These are phyloP conservation scores for Dicrostonyx torquatus DNA, from an alignment of 2,797 vertebrate genomes.

Conservation along the genomic window DNA sequence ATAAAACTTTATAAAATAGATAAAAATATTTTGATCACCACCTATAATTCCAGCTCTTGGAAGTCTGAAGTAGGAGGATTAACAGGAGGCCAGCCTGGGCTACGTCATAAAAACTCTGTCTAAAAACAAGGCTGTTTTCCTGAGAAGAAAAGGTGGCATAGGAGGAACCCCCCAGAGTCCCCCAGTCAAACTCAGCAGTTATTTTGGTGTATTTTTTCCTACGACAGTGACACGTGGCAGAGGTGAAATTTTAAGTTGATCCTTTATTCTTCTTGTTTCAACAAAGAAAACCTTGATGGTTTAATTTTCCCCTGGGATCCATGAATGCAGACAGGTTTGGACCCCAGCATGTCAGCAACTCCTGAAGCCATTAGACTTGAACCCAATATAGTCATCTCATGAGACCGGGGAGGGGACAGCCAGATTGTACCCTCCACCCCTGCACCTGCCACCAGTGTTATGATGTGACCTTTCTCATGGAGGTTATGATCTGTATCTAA, in stretches of 20 bases:
- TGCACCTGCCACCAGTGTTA: neutral
- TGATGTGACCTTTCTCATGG: constrained; percentile 12
- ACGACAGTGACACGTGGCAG: neutral
- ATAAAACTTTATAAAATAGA: neutral
- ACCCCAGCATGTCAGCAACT: neutral
- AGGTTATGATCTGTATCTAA: neutral
- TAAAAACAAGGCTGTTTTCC: neutral
- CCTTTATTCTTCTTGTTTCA: neutral
- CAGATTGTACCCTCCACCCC: neutral
- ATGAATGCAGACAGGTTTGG: neutral
- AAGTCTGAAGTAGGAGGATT: neutral
- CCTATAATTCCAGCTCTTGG: neutral
- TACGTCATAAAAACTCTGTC: neutral
- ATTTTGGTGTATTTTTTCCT: constrained; percentile 9
- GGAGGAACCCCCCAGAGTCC: neutral
- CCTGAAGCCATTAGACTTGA: neutral
- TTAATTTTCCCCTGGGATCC: constrained; percentile 22
- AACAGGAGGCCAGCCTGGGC: neutral
- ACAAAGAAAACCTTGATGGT: constrained; percentile 7
- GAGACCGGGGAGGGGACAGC: neutral
- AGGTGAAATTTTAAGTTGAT: neutral
- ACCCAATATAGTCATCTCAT: neutral
- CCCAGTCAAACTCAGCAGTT: neutral
- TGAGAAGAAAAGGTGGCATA: neutral
- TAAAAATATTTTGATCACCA: neutral